Evolutionary conservation across 2,113 vertebrate species (phyloP).

Genomic region (Clarias gariepinus): DNA sequence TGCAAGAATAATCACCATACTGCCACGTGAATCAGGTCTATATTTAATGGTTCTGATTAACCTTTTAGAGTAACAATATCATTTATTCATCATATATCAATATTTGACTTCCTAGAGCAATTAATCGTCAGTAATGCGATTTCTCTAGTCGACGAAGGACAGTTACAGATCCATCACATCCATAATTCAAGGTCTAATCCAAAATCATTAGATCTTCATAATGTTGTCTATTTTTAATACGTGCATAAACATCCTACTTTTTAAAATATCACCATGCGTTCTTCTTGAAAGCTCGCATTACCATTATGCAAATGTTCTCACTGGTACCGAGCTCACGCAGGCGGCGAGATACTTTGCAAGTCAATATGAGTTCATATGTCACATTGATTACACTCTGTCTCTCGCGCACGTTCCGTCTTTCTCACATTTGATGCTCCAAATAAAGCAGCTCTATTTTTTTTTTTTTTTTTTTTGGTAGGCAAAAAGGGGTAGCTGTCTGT

Average conservation of each 20-base stretch:
- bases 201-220: background rate
- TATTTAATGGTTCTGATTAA: background rate
- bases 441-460: background rate
- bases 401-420: background rate
- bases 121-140: background rate
- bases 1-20: background rate
- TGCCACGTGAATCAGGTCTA: background rate
- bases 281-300: constrained; percentile 21
- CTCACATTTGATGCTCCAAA: constrained; percentile 6
- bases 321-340: background rate
- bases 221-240: background rate
- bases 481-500: background rate
- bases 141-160: background rate
- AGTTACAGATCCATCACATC: background rate
- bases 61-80: background rate
- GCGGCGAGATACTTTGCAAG: constrained; percentile 19
- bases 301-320: constrained; percentile 18
- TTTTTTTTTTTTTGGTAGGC: background rate
- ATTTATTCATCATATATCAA: background rate
- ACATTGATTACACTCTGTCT: background rate
- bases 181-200: background rate
- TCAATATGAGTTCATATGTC: constrained; percentile 22
- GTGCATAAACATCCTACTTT: background rate
- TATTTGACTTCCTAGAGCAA: background rate
- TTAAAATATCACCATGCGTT: background rate